Percentiles rank a stretch among this genome's conserved stretches.
Conservation (phyloP, 1,140 invertebrate genomes). For the Holcopasites calliopsidis region DNA sequence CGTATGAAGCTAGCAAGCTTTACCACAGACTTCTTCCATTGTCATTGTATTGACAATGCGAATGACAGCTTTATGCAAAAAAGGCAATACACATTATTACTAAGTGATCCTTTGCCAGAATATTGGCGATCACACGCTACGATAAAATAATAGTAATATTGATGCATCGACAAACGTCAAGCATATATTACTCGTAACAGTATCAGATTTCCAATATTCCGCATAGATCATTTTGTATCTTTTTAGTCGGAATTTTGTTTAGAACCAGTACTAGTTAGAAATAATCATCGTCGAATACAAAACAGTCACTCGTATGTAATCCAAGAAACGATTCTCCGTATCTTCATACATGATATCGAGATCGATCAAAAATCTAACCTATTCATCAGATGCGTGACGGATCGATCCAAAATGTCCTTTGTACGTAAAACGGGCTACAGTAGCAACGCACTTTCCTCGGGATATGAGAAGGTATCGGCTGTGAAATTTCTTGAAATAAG, state of each 20-base stretch:
- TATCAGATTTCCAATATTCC: neutral
- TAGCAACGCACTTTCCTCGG: conserved; percentile 29
- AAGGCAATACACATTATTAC: neutral
- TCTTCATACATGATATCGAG: conserved; percentile 20
- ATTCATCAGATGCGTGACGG: conserved; percentile 35
- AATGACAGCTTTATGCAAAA: neutral
- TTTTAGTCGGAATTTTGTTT: neutral
- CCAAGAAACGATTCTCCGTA: conserved; percentile 3
- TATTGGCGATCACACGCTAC: neutral
- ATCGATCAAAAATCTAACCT: conserved; percentile 46
- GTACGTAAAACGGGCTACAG: conserved; percentile 5
- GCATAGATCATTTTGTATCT: neutral
- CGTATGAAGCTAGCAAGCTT: conserved; percentile 25
- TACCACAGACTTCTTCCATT: neutral
- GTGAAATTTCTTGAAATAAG: conserved; percentile 52
- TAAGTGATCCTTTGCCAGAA: neutral
- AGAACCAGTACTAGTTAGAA: conserved; percentile 6
- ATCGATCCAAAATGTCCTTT: conserved; percentile 14
- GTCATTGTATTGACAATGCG: conserved; percentile 13
- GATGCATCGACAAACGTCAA: neutral
- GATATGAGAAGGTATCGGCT: conserved; percentile 18
- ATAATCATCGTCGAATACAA: neutral
- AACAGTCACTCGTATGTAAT: conserved; percentile 8
- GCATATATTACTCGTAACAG: neutral
- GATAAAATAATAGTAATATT: neutral